Evolutionary conservation across 2,888 invertebrate species (phyloP).

Genomic region (Parnassius glacialis): DNA sequence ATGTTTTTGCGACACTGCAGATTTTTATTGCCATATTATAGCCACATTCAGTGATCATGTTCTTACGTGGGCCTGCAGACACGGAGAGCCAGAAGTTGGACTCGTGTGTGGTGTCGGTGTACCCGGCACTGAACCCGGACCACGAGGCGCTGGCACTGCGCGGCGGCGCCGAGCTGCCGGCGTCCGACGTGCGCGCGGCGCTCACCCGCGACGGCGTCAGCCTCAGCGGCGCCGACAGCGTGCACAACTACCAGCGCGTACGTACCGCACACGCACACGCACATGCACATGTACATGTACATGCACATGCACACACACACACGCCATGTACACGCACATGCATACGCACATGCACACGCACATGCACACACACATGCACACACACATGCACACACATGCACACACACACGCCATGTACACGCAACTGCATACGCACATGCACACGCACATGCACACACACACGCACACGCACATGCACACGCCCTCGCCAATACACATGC

Average conservation of each 20-base stretch:
- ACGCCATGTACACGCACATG: neutral
- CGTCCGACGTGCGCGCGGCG: slow-evolving; percentile 88
- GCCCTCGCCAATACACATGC: too few relatives aligned
- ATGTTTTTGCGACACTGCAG: too few relatives aligned
- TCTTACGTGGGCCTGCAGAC: slow-evolving; percentile 29
- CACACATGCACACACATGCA: too few relatives aligned
- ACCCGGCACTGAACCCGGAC: slow-evolving; percentile 97
- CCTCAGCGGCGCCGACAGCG: slow-evolving; percentile 88
- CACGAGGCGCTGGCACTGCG: slow-evolving; percentile 94
- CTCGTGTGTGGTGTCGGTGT: slow-evolving; percentile 95
- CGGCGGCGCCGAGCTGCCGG: slow-evolving; percentile 81
- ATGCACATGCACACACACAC: neutral
- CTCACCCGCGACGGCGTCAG: slow-evolving; percentile 95
- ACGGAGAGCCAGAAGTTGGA: slow-evolving; percentile 86
- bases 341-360: neutral
- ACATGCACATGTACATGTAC: neutral
- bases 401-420: too few relatives aligned
- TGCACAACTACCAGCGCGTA: slow-evolving; percentile 89
- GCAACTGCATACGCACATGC: slow-evolving; percentile 41
- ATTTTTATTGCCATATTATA: too few relatives aligned
- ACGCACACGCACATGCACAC: slow-evolving; percentile 81
- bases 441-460: slow-evolving; percentile 44
- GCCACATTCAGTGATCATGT: too few relatives aligned
- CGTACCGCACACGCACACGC: neutral
- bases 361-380: neutral